Evolutionary conservation across 2,113 vertebrate genomes (phyloP), one percentile per base, ranked within the genome.

Genomic region (Okapia johnstoni): DNA sequence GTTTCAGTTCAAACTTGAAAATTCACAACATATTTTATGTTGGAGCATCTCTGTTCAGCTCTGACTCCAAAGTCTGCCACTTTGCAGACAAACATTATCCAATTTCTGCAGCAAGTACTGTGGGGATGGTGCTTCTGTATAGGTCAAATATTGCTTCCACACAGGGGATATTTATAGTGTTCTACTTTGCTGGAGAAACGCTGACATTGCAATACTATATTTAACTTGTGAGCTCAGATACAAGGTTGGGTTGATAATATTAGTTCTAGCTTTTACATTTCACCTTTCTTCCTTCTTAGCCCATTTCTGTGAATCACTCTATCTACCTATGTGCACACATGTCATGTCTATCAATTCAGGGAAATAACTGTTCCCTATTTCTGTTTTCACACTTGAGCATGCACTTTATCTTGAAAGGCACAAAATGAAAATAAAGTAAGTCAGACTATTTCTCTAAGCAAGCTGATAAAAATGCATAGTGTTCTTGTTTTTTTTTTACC

Each of bases 141-240:
- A 96, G 96, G 97, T 97, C 96, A 98, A 58, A 96, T 95, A 96
- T 76, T 11, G 0, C 95, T 90, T 97, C 93, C 15, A 85, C 57
- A 86, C 61, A 60, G 79, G 25, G 63, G 88, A 26, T 98, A 98
- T 97, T 97, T 98, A 98, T 98, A 97, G 84, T 0, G 43, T 83
- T 96, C 97, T 66, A 96, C 97, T 97, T 97, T 97, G 52, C 89
- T 46, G 54, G 63, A 85, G 77, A 90, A 97, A 85, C 2, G 97
- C 98, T 98, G 96, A 97, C 89, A 89, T 19, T 77, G 80, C 92
- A 85, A 54, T 66, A 43, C 92, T 96, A 94, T 93, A 66, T 96
- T 97, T 98, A 97, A 96, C 97, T 97, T 95, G 84, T n/a, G n/a
- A 96, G 87, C 36, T 98, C 58, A 91, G 50, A 86, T 93, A 94